phyloP scores from a whole-genome alignment of 2,797 vertebrate species.

The Cryptoprocta ferox region DNA sequence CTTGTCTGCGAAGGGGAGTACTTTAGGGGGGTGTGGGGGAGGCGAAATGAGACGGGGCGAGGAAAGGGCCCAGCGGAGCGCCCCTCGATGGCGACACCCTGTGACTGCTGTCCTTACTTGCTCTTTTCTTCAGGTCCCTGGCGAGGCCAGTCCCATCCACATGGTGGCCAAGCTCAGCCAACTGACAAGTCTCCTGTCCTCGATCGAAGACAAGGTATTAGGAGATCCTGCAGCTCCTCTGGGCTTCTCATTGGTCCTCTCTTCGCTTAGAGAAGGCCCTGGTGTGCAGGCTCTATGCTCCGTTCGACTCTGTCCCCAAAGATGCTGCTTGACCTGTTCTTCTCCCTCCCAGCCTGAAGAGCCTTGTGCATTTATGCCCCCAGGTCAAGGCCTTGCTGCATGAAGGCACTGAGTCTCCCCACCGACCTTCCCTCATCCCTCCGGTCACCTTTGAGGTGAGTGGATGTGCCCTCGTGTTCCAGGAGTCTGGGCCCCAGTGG shows the following conservation, averaged over 20 bases:
- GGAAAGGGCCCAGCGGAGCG: rapidly evolving
- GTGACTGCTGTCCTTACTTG: rapidly evolving
- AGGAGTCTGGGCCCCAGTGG: neutral
- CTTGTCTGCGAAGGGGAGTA: neutral
- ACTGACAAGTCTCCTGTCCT: slow-evolving; percentile 93
- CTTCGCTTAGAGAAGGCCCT: neutral
- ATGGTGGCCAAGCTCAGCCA: slow-evolving; percentile 92
- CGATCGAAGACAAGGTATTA: slow-evolving; percentile 96
- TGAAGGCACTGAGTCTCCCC: slow-evolving; percentile 91
- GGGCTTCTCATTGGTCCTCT: neutral
- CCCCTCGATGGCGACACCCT: rapidly evolving
- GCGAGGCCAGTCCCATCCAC: slow-evolving; percentile 87
- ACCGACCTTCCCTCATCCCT: slow-evolving; percentile 94
- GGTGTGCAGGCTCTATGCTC: neutral
- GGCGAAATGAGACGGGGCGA: rapidly evolving
- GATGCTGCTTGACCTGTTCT: neutral
- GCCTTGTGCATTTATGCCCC: neutral
- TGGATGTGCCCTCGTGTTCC: neutral
- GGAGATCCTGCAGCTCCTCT: rapidly evolving
- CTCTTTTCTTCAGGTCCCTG: slow-evolving; percentile 84
- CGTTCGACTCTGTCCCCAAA: neutral
- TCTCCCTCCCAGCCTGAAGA: slow-evolving; percentile 29
- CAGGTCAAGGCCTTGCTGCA: slow-evolving; percentile 88
- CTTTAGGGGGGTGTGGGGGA: rapidly evolving
- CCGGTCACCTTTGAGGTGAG: slow-evolving; percentile 95